A percentile compares a stretch with the other conserved stretches of the same genome.
Evolutionary conservation across 2,888 invertebrate species (phyloP).

Genomic region (Argyresthia goedartella): DNA sequence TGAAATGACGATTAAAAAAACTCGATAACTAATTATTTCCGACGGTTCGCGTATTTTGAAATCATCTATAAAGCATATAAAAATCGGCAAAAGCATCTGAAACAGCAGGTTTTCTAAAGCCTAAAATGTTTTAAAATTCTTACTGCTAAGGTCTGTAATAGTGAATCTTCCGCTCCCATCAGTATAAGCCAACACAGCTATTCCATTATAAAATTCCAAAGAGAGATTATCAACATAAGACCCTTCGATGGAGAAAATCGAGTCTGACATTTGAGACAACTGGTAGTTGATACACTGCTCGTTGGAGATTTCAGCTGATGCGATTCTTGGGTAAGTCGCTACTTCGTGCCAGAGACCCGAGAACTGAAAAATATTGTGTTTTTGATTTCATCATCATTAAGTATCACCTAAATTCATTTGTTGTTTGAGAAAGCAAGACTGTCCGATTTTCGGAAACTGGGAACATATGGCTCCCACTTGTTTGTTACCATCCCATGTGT

Average conservation of each 20-base stretch:
- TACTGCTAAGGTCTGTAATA: slow-evolving; percentile 1
- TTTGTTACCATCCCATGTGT: too few species aligned
- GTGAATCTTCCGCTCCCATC: slow-evolving; percentile 7
- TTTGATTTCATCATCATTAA: not conserved
- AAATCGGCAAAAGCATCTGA: too few species aligned
- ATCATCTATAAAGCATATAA: too few species aligned
- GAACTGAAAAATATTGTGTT: slow-evolving; percentile 6
- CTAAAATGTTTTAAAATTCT: too few species aligned
- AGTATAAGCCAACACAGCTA: slow-evolving; percentile 4
- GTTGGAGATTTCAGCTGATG: not conserved
- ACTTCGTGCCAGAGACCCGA: slow-evolving; percentile 12
- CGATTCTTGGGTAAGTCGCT: slow-evolving; percentile 10
- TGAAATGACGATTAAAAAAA: too few species aligned
- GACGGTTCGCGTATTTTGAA: too few species aligned
- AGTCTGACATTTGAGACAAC: slow-evolving; percentile 4
- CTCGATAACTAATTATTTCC: too few species aligned
- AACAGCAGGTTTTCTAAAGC: too few species aligned
- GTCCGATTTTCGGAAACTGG: too few species aligned
- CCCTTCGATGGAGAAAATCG: slow-evolving; percentile 4
- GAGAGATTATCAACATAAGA: slow-evolving; percentile 4
- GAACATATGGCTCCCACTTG: too few species aligned
- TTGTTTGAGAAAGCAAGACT: too few species aligned
- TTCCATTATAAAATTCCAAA: slow-evolving; percentile 6
- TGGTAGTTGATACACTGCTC: slow-evolving; percentile 9
- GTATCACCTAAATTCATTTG: too few species aligned